These are phyloP conservation scores for Aspidiotus destructor DNA, from an alignment of 2,888 invertebrate genomes.

Conservation along the genomic window DNA sequence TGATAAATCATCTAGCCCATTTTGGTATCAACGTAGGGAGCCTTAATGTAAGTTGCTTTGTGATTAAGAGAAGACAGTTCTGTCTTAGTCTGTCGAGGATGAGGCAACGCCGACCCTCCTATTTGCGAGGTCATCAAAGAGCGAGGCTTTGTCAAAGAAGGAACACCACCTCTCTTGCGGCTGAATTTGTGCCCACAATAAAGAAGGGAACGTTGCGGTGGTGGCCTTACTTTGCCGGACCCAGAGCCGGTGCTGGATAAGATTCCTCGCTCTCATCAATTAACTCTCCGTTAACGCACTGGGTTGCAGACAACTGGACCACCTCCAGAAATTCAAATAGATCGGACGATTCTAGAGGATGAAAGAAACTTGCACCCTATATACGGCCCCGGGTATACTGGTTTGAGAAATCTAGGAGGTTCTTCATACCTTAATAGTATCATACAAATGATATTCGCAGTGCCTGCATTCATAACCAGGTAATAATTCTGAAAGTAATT, in stretches of 20 bases:
- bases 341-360: constrained; percentile 86
- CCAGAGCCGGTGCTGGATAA: too few relatives aligned
- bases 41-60: constrained; percentile 65
- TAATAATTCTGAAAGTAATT: neutral
- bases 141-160: too few relatives aligned
- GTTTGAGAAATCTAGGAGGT: constrained; percentile 90
- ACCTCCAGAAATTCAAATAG: constrained; percentile 87
- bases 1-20: constrained; percentile 82
- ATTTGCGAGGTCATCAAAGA: too few relatives aligned
- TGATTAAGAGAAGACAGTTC: neutral
- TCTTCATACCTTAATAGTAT: constrained; percentile 97
- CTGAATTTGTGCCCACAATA: too few relatives aligned
- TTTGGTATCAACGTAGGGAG: constrained; percentile 92
- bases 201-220: too few relatives aligned
- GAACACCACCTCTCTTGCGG: too few relatives aligned
- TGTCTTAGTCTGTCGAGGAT: neutral
- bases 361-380: constrained; percentile 72
- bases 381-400: constrained; percentile 87
- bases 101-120: too few relatives aligned
- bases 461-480: constrained; percentile 75
- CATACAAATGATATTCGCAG: constrained; percentile 79
- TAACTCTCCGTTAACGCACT: constrained; percentile 90
- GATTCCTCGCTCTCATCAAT: neutral
- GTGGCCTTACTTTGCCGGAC: too few relatives aligned
- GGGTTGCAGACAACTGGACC: constrained; percentile 89